Evolutionary conservation across 2,113 vertebrate species (phyloP), one percentile per base, ranked within the genome.

Genomic region (Mixornis gularis): DNA sequence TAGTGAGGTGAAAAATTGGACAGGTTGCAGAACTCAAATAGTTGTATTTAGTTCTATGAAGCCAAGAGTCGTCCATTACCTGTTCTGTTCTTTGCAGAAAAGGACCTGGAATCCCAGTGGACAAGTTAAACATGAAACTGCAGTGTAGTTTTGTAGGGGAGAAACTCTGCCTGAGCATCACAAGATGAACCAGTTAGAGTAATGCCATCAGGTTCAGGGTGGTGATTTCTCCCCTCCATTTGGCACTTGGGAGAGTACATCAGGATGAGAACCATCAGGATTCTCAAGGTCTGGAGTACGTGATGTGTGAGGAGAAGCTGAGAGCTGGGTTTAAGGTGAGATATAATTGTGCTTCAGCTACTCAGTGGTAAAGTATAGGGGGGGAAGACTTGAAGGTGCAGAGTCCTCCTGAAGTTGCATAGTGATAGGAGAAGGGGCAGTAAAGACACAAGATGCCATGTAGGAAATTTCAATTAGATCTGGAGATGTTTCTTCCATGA

Each of bases 311-410:
- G 13, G 27, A 78, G 38, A 59, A 46, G 20, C 9, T 78, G 51
- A 59, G n/a, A 34, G 12, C 27, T 64, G 30, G 13, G n/a, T 46
- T 9, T 59, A 32, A 59, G 10, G 24, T 18, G 29, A 46, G 13
- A 22, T 52, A 10, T 7, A 34, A 30, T 11, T 71, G 15, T 71
- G 38, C 12, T 84, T 58, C n/a, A 44, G 27, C 3, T 44, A 65
- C 6, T 34, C 41, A 38, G 9, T 36, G 26, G 5, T 10, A 25
- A 49, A 40, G 9, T 6, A 13, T 2, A 34, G 6, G 0, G 6
- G 9, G 8, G 3, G 18, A 46, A 48, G 14, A 18, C 3, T 36
- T 85, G 55, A 24, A 64, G 21, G 6, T 41, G 5, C 16, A 59
- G 43, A 59, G 29, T 64, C 19, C 13, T 32, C 30, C 34, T 72